Base-by-base conservation (phyloP, 2,113 vertebrate species). In the Seriola aureovittata region DNA sequence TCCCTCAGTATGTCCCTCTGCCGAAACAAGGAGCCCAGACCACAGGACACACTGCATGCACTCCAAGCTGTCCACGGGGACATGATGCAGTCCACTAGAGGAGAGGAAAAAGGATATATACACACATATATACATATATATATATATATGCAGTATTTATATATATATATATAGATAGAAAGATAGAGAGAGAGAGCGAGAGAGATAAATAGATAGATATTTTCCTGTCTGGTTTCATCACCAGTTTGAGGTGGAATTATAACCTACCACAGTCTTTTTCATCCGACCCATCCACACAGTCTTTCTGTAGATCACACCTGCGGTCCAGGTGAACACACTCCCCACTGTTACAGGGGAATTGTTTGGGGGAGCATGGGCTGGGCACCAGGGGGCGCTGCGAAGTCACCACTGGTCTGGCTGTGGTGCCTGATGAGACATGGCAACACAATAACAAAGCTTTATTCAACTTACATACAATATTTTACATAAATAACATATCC, bases 1-100 rank as follows among this genome's bases (percentile, higher is more conserved):
- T 93, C 93, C 63, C 95, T 90, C 48, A 96, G 74, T 3, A 96
- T 88, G 36, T 94, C 95, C 48, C 95, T 94, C 85, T 92, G 95
- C 1, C 96, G 95, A 78, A 97, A 96, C 52, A 95, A 42, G 2
- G 96, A 95, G 2, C 97, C 97, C 14, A 97, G 91, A 4, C 97
- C 97, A 36, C 97, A 99, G n/a, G 95, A 95, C 4, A 85, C 94
- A 12, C 97, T 97, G 94, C 97, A 98, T 32, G 88, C 78, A 11
- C 97, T 97, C 97, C 97, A 98, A 0, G 36, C 23, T 0, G 95
- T 96, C 97, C 97, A 98, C 0, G 89, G 71, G 0, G 95, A 95
- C 91, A 96, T 87, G 73, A 96, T 83, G 5, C 97, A 99, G 92
- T 96, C 96, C 80, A 94, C 97, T 98, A 16, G 3, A 78, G 21